Percentiles rank a stretch among this genome's conserved stretches.
These are phyloP conservation scores for Syngnathus rostellatus DNA, from an alignment of 2,797 vertebrate species.

Conservation along the genomic window DNA sequence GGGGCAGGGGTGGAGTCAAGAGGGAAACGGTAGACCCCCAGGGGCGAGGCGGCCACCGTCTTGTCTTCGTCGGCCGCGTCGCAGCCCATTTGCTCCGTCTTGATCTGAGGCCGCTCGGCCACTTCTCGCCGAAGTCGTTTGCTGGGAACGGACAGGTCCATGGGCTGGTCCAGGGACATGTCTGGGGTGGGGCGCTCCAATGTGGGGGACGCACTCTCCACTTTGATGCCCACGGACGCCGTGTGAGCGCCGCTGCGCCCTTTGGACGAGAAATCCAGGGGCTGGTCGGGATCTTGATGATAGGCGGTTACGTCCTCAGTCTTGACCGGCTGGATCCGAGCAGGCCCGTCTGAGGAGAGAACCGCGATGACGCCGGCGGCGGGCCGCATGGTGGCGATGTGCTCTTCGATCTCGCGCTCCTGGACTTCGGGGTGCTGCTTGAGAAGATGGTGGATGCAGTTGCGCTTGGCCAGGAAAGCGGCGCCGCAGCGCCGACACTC, in stretches of 20 bases:
- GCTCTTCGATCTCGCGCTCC: slow-evolving; percentile 86
- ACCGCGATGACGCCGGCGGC: slow-evolving; percentile 23
- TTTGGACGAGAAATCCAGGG: slow-evolving; percentile 85
- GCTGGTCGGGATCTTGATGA: slow-evolving; percentile 73
- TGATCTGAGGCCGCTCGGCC: slow-evolving; percentile 40
- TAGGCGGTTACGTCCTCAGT: slow-evolving; percentile 71
- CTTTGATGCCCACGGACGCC: slow-evolving; percentile 72
- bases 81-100: slow-evolving; percentile 57
- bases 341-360: slow-evolving; percentile 33
- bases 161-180: slow-evolving; percentile 72
- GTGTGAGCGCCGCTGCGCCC: slow-evolving; percentile 36
- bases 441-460: slow-evolving; percentile 91
- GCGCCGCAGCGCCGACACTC: slow-evolving; percentile 89
- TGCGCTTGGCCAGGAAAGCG: slow-evolving; percentile 86
- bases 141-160: slow-evolving; percentile 80
- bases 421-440: slow-evolving; percentile 92
- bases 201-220: slow-evolving; percentile 65
- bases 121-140: slow-evolving; percentile 57
- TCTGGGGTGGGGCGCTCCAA: slow-evolving; percentile 62
- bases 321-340: slow-evolving; percentile 66
- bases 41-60: neutral
- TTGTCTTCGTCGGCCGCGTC: slow-evolving; percentile 47
- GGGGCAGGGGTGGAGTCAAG: slow-evolving; percentile 30
- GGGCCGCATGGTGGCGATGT: slow-evolving; percentile 73
- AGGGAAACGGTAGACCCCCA: slow-evolving; percentile 61